Evolutionary conservation across 2,888 invertebrate species (phyloP).

Genomic region (Sarcophaga rosellei): DNA sequence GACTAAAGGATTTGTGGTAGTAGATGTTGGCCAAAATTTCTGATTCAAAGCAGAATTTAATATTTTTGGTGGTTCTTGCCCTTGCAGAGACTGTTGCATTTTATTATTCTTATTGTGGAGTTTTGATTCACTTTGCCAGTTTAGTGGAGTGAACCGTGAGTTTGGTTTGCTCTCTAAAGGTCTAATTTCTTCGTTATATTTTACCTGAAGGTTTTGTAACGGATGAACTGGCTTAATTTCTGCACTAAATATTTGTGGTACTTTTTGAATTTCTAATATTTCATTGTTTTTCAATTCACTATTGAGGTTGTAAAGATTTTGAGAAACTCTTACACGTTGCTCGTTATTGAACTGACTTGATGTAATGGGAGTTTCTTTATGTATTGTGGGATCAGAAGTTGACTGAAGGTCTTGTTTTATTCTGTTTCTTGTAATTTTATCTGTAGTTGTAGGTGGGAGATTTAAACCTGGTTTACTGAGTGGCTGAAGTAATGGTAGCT

Average conservation of each 20-base stretch:
- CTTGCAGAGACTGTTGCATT: background rate
- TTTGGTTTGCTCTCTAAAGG: background rate
- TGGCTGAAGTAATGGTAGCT: background rate
- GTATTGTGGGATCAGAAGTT: background rate
- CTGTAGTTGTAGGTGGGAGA: conserved; percentile 8
- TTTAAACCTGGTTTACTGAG: conserved; percentile 12
- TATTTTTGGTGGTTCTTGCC: background rate
- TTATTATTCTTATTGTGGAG: background rate
- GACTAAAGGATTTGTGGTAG: background rate
- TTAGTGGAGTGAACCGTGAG: background rate
- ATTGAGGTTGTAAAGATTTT: conserved; percentile 53
- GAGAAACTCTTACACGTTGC: background rate
- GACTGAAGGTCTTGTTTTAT: background rate
- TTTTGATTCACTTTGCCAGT: background rate
- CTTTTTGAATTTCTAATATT: conserved; percentile 72
- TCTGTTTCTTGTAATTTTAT: background rate
- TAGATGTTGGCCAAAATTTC: background rate
- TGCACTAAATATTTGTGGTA: conserved; percentile 77
- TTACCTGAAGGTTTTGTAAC: background rate
- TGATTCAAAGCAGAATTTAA: background rate
- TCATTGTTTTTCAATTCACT: conserved; percentile 74
- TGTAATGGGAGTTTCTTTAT: background rate
- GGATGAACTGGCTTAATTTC: conserved; percentile 70
- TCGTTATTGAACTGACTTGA: background rate
- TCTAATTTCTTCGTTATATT: background rate